phyloP scores from a whole-genome alignment of 92 coral and sea anemone genomes.

The Heteractis magnifica region DNA sequence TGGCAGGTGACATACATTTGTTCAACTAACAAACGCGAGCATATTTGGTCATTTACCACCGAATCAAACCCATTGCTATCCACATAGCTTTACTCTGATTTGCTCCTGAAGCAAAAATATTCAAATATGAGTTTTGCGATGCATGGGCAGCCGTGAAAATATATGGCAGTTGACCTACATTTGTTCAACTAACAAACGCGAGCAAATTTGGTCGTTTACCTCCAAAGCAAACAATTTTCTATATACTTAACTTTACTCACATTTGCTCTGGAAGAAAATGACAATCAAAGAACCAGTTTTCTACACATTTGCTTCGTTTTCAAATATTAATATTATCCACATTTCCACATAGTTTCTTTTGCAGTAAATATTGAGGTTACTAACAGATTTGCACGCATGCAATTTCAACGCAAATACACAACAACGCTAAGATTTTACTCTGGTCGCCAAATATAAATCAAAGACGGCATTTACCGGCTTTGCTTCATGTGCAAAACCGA shows the following conservation, averaged over 20 bases:
- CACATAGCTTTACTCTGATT: neutral
- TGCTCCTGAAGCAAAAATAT: neutral
- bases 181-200: no score
- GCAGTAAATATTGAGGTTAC: neutral
- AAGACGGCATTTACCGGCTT: conserved; percentile 19
- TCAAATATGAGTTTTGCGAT: no score
- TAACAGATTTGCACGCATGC: neutral
- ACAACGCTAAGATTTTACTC: neutral
- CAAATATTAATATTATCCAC: neutral
- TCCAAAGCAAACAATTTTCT: neutral
- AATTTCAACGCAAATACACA: neutral
- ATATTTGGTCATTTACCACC: neutral
- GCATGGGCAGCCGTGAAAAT: no score
- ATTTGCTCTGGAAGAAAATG: neutral
- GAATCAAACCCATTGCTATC: neutral
- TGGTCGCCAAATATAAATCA: neutral
- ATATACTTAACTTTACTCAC: neutral
- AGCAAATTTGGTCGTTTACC: no score
- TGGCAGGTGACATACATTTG: neutral
- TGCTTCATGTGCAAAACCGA: neutral
- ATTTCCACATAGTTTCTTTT: neutral
- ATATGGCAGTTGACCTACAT: no score
- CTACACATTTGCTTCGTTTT: neutral
- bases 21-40: neutral
- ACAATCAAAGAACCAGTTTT: neutral